Base-by-base conservation (phyloP, 2,113 vertebrate species). In the Sitta europaea region DNA sequence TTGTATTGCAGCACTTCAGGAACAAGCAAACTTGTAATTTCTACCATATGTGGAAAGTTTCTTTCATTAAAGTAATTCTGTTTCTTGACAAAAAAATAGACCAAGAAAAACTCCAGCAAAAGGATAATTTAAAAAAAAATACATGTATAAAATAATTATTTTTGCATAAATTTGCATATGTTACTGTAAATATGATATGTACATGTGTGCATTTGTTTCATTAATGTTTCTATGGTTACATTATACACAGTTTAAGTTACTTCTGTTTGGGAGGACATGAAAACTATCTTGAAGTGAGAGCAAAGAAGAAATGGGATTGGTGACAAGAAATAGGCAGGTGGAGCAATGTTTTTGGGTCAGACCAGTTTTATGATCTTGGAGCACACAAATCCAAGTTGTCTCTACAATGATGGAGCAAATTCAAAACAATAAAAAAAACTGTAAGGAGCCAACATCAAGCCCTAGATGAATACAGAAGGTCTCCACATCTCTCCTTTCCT, bases 1-100 rank as follows among this genome's bases (percentile, higher is more conserved):
- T 96, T 96, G 90, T 96, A 94, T 83, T 77, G 88, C 76, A 93
- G 82, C 90, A 96, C 93, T 96, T 95, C 50, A 75, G 83, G 95
- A 73, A 88, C 63, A 96, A 94, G 72, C 58, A 92, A 93, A 90
- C 65, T 89, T 88, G 47, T 90, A 94, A 95, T 96, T 97, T 96
- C 76, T 92, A 95, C 87, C 93, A 94, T 86, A 96, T 96, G 94
- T 77, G 65, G 18, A 93, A 71, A 0, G 0, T 62, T 95, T 90
- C 42, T 92, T 93, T 90, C 55, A 70, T 85, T 89, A 70, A 72
- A 96, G 42, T 66, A 74, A 33, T 96, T 73, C 71, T 88, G 63
- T 73, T 93, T 80, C 33, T 86, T 3, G 4, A 35, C 3, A 53
- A 74, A 70, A 82, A 68, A 58, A 66, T 48, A 21, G 33, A 73